Evolutionary conservation across 2,888 invertebrate genomes (phyloP).

Genomic region (Beris chalybata): DNA sequence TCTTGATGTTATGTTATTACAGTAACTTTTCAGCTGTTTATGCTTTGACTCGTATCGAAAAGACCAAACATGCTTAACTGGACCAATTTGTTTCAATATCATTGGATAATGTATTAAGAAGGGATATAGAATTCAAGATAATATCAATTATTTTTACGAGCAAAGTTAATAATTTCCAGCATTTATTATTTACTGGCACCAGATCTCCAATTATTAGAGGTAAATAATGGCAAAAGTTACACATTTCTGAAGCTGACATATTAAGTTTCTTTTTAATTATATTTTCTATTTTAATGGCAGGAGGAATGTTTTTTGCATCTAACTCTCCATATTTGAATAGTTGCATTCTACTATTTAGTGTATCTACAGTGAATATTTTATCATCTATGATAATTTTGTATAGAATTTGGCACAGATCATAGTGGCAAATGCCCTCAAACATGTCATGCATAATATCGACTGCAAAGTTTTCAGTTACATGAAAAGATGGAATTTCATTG

Average conservation of each 20-base stretch:
- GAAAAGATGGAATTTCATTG: constrained; percentile 27
- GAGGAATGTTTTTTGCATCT: constrained; percentile 22
- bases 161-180: constrained; percentile 5
- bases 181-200: constrained; percentile 25
- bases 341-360: constrained; percentile 24
- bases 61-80: no score
- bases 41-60: no score
- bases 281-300: constrained; percentile 9
- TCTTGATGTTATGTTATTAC: no score
- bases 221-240: constrained; percentile 25
- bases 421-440: constrained; percentile 33
- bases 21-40: no score
- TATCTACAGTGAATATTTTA: constrained; percentile 25
- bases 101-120: background rate
- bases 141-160: constrained; percentile 16
- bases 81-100: no score
- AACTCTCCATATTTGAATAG: constrained; percentile 25
- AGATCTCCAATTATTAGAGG: constrained; percentile 29
- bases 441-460: constrained; percentile 35
- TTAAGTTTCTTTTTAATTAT: constrained; percentile 24
- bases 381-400: constrained; percentile 18
- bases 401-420: constrained; percentile 29
- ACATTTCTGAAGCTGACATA: constrained; percentile 24
- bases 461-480: constrained; percentile 21
- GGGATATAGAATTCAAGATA: constrained; percentile 5